Base-by-base conservation (phyloP, 2,113 vertebrate genomes). In the Tenrec ecaudatus region DNA sequence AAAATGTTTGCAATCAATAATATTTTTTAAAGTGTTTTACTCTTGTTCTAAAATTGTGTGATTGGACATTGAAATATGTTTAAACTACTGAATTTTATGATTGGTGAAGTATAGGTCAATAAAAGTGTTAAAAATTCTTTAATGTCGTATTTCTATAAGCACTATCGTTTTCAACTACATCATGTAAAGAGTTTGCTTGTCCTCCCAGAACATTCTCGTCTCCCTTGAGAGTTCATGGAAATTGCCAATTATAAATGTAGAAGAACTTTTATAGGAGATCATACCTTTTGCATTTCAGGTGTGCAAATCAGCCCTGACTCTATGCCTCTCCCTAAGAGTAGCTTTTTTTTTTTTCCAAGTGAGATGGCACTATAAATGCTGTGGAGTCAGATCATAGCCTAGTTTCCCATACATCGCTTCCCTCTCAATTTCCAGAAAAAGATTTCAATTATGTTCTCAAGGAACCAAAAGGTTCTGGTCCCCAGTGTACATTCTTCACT, bases 401-500 rank as follows among this genome's bases (percentile, higher is more conserved):
- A 71, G 69, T n/a, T 82, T 40, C 25, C 23, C 40, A 19, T 82
- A 47, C 6, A 6, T 2, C 27, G 17, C 80, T 91, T 84, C 77
- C 1, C 33, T 91, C 64, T 81, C 36, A 88, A 29, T 62, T 38
- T 2, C 36, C 33, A 27, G 1, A 9, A 81, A 36, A 9, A 53
- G n/a, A 19, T 31, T 2, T 47, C 31, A 88, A 90, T 27, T 38
- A 14, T 36, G 16, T 43, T 92, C 82, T 89, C 85, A 92, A 83
- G 38, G 79, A 92, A 83, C 79, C 77, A 86, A 71, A 86, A 87
- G 88, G 66, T 77, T 81, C 78, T 77, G 76, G 19, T 83, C 92
- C 83, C 76, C 93, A 93, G 75, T 90, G 86, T 4, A 81, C 77
- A 85, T 88, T 93, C 68, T 93, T 95, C 90, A 92, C 40, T 79